phyloP scores from a whole-genome alignment of 2,888 invertebrate species.

The Ligdia adustata region DNA sequence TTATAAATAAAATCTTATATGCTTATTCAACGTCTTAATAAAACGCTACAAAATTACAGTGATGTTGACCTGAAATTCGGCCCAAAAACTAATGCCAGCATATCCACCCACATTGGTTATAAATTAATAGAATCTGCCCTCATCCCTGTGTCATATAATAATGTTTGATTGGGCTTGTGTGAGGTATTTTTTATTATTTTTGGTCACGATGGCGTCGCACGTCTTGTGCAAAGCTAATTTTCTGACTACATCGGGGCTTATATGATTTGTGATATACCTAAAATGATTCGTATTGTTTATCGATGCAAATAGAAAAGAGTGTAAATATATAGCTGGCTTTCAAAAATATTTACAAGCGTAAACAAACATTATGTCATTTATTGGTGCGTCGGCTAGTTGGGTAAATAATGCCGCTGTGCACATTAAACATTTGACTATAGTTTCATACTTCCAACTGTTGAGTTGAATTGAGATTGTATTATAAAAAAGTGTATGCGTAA shows the following conservation, averaged over 20 bases:
- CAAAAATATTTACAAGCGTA: no score
- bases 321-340: no score
- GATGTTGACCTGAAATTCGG: conserved; percentile 55
- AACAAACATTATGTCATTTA: no score
- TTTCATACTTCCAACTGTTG: no score
- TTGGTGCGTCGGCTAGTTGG: no score
- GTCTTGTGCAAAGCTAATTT: conserved; percentile 64
- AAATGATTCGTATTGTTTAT: no score
- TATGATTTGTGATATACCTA: conserved; percentile 73
- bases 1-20: no score
- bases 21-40: conserved; percentile 62
- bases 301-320: no score
- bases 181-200: conserved; percentile 81
- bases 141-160: conserved; percentile 77
- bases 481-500: no score
- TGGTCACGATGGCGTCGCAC: conserved; percentile 54
- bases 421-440: no score
- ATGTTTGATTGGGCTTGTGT: conserved; percentile 77
- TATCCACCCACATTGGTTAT: conserved; percentile 83
- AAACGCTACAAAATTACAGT: conserved; percentile 70
- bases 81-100: conserved; percentile 76
- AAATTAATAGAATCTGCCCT: conserved; percentile 83
- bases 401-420: no score
- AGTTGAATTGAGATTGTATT: no score
- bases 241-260: conserved; percentile 62